Percentiles rank a stretch among this genome's conserved stretches.
Evolutionary conservation across 2,888 invertebrate species (phyloP).

Genomic region (Acleris cristana): DNA sequence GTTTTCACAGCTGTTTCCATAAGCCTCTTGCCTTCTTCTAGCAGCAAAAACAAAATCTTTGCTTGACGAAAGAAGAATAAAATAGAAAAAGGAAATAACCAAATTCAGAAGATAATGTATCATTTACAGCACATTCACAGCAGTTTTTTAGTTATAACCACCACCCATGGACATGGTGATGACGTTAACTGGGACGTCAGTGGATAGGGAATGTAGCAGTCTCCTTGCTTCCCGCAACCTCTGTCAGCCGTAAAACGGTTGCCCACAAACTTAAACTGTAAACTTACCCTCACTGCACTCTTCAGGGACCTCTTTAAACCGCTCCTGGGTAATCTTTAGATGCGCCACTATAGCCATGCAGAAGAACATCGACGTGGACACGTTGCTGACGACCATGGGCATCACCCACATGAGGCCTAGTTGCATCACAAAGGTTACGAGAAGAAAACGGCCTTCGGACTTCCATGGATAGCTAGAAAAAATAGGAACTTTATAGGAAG

Average conservation of each 20-base stretch:
- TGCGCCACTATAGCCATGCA: constrained; percentile 11
- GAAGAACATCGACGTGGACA: constrained; percentile 5
- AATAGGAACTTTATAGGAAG: too few relatives aligned
- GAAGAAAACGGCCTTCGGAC: background rate
- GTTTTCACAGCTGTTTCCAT: constrained; percentile 2
- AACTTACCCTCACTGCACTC: background rate
- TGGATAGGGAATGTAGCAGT: too few relatives aligned
- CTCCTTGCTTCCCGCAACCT: background rate
- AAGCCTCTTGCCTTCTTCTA: constrained; percentile 1
- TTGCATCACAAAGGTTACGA: background rate
- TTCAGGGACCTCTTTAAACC: constrained; percentile 1
- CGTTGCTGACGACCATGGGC: constrained; percentile 8
- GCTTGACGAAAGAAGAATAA: too few relatives aligned
- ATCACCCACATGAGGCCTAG: background rate
- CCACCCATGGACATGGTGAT: too few relatives aligned
- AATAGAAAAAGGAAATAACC: too few relatives aligned
- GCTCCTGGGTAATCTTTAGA: background rate
- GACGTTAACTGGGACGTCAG: too few relatives aligned
- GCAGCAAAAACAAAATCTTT: background rate
- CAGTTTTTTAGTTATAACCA: too few relatives aligned
- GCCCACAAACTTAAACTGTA: background rate
- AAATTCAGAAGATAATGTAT: too few relatives aligned
- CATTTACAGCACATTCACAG: too few relatives aligned
- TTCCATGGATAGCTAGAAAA: constrained; percentile 20
- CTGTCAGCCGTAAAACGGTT: too few relatives aligned